Base-by-base conservation (phyloP, 2,113 vertebrate genomes). In the Engystomops pustulosus region DNA sequence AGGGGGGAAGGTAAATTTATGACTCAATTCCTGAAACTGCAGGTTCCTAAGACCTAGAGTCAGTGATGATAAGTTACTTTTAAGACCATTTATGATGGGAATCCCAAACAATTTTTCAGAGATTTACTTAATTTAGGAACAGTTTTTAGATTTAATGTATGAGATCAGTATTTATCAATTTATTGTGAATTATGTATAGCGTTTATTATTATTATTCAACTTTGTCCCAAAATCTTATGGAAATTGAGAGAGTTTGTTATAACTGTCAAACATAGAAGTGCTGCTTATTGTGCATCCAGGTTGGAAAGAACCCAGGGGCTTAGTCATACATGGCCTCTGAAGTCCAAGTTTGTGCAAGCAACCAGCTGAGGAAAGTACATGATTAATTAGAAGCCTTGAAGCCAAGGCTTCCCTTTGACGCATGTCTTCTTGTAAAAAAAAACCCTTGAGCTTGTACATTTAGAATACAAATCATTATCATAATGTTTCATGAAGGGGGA, bases 251-350 rank as follows among this genome's bases (percentile, higher is more conserved):
- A 41, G 45, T 32, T 82, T 71, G 45, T 82, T 70, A 53, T 71
- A 49, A 25, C 49, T 70, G 14, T 34, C 80, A 82, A 72, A 82
- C 44, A 41, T 72, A 82, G 80, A 71, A 72, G 20, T 82, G 68
- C 32, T 81, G 65, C 68, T 30, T 81, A 38, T 71, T n/a, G 1
- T 80, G 32, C 10, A 80, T 68, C 2, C 10, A 47, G 44, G 34
- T 25, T 32, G 38, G 17, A 68, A 11, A 49, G 30, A 45, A 49
- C 79, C 62, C 27, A 68, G 30, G 62, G 17, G 62, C 79, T 69
- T 69, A 80, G 79, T 69, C 41, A 69, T 30, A 68, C 45, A 80
- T 68, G 55, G 60, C 25, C 44, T 47, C 36, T 25, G 23, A n/a
- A 49, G 62, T 47, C n/a, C 41, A 68, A n/a, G 25, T 62, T 80